Conservation (phyloP, 37 sponge, comb jelly and placozoan genomes). For the Tethya wilhelma region DNA sequence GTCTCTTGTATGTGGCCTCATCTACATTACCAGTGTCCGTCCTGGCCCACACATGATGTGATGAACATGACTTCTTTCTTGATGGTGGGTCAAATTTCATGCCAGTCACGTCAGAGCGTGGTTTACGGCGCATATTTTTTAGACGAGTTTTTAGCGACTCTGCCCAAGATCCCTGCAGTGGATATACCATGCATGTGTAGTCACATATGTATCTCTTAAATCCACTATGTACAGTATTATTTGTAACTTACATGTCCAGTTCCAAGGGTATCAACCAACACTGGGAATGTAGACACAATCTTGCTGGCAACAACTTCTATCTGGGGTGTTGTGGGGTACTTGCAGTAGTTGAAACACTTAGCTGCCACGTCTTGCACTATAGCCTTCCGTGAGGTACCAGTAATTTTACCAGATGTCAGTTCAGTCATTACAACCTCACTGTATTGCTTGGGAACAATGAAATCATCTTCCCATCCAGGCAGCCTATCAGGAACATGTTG, state of each 20-base stretch:
- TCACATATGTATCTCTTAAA: too few relatives aligned
- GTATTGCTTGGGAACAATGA: slow-evolving; percentile 2
- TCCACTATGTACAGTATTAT: not conserved
- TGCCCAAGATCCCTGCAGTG: not conserved
- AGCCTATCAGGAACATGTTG: slow-evolving; percentile 9
- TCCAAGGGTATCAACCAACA: slow-evolving; percentile 8
- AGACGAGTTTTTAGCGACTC: not conserved
- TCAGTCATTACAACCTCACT: slow-evolving; percentile 4
- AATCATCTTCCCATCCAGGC: slow-evolving; percentile 18
- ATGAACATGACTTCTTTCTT: not conserved
- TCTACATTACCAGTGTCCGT: not conserved
- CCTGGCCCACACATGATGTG: not conserved
- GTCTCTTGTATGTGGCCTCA: not conserved
- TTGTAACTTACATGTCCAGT: slow-evolving; percentile 14
- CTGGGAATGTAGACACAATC: slow-evolving; percentile 1
- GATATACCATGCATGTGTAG: not conserved
- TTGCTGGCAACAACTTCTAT: slow-evolving; percentile 9
- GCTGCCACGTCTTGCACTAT: slow-evolving; percentile 18
- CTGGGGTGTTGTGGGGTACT: slow-evolving; percentile 1
- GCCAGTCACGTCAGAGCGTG: not conserved
- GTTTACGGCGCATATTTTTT: not conserved
- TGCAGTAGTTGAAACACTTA: slow-evolving; percentile 19
- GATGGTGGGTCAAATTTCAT: not conserved
- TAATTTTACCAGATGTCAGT: not conserved
- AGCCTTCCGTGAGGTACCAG: not conserved